A percentile compares a stretch with the other conserved stretches of the same genome.
phyloP scores from a whole-genome alignment of 2,797 vertebrate genomes.

The Bradypus variegatus region DNA sequence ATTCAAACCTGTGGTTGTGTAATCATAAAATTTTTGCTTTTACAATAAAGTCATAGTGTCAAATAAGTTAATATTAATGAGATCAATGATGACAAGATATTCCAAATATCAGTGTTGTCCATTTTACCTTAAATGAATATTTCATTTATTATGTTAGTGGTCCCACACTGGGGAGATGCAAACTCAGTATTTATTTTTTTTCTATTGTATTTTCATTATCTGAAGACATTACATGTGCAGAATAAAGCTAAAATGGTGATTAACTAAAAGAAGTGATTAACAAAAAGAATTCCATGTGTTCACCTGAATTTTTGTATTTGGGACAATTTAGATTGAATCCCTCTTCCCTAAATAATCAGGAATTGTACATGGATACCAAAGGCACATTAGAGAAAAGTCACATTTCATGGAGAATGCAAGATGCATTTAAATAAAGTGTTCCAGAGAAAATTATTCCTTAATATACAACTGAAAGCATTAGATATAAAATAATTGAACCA shows the following conservation, averaged over 20 bases:
- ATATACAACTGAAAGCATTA: not conserved
- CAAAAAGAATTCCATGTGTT: not conserved
- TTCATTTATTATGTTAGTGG: not conserved
- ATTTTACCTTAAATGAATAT: not conserved
- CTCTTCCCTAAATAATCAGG: not conserved
- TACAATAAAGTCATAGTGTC: not conserved
- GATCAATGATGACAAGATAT: not conserved
- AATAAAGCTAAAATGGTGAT: not conserved
- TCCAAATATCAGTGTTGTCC: not conserved
- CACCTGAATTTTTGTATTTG: not conserved
- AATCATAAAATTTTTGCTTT: not conserved
- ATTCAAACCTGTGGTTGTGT: not conserved
- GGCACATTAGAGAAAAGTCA: not conserved
- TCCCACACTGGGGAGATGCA: not conserved
- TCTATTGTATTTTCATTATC: not conserved
- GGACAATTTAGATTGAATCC: not conserved
- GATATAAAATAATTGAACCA: not conserved
- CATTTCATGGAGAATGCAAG: not conserved
- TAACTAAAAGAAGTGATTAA: too few relatives aligned
- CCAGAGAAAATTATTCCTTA: not conserved
- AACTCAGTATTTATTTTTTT: not conserved
- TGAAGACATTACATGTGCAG: not conserved
- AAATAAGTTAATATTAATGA: not conserved
- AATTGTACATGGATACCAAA: too few relatives aligned
- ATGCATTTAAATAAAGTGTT: not conserved